These are phyloP conservation scores for Chloroclystis v-ata DNA, from an alignment of 2,888 invertebrate species.

Conservation along the genomic window DNA sequence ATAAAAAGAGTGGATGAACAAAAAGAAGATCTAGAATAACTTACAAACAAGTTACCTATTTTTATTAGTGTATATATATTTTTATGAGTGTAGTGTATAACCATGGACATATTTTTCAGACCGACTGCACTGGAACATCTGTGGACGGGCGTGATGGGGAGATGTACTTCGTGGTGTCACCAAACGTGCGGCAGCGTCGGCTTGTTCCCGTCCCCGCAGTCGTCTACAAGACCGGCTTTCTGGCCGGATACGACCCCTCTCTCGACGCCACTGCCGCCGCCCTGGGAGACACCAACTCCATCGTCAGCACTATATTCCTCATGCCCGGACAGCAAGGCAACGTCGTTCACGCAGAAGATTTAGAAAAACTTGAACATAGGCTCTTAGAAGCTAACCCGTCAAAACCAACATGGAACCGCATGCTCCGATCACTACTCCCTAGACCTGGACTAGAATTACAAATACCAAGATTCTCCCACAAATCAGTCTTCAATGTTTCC, in stretches of 20 bases:
- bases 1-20: too few relatives aligned
- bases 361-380: conserved; percentile 85
- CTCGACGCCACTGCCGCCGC: conserved; percentile 91
- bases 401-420: conserved; percentile 84
- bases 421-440: conserved; percentile 85
- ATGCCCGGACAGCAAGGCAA: conserved; percentile 92
- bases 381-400: conserved; percentile 82
- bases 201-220: conserved; percentile 91
- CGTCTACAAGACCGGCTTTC: conserved; percentile 85
- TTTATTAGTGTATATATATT: too few relatives aligned
- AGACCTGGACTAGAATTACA: conserved; percentile 88
- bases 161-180: conserved; percentile 90
- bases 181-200: conserved; percentile 86
- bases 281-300: conserved; percentile 83
- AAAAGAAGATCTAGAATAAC: too few relatives aligned
- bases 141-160: conserved; percentile 89
- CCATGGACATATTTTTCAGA: conserved; percentile 67
- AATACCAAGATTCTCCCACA: conserved; percentile 89
- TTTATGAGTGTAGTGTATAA: too few relatives aligned
- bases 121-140: conserved; percentile 86
- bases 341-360: conserved; percentile 86
- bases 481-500: conserved; percentile 89
- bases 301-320: conserved; percentile 87
- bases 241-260: conserved; percentile 90
- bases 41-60: too few relatives aligned